Base-by-base conservation (phyloP, 2,797 vertebrate species). In the Alauda arvensis region DNA sequence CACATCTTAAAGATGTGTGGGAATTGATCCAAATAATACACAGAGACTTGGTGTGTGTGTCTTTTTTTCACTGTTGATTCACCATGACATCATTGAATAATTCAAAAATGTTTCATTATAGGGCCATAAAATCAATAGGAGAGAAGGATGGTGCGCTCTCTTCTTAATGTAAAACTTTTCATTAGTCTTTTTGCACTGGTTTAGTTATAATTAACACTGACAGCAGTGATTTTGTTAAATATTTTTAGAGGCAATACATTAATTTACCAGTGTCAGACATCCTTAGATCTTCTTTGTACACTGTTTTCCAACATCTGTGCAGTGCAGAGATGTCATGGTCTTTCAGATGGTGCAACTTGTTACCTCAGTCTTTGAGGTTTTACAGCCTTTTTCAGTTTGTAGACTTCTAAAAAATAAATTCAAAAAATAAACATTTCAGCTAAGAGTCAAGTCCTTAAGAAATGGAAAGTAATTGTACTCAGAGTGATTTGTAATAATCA, bases 11-110 rank as follows among this genome's bases (percentile, higher is more conserved):
- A 62, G 51, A 29, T 68, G 20, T 42, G 34, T 75, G 18, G 15
- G n/a, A 70, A 59, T 67, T 52, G 15, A 31, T 87, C 6, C 23
- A 34, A n/a, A 9, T 82, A 40, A 62, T 51, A 60, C 37, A 39
- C 8, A 33, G 46, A 48, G 37, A 19, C 0, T 1, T 68, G 29
- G 3, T 51, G 18, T 3, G 5, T 68, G 6, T 52, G 40, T 26
- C 19, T 52, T 56, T 76, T 77, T 29, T 70, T 68, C 29, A 4
- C 16, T 85, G 33, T 59, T 62, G 39, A 33, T 65, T 88, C 18
- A 29, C 63, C 10, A 2, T 86, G 37, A 43, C 33, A 8, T 62
- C 56, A 63, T 12, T 75, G 43, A 56, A 66, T 74, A 52, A 72
- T 66, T 69, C 2, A n/a, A 14, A 69, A 88, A 8, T 42, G 3